phyloP scores from a whole-genome alignment of 2,888 invertebrate genomes.

The Cephus spinipes region DNA sequence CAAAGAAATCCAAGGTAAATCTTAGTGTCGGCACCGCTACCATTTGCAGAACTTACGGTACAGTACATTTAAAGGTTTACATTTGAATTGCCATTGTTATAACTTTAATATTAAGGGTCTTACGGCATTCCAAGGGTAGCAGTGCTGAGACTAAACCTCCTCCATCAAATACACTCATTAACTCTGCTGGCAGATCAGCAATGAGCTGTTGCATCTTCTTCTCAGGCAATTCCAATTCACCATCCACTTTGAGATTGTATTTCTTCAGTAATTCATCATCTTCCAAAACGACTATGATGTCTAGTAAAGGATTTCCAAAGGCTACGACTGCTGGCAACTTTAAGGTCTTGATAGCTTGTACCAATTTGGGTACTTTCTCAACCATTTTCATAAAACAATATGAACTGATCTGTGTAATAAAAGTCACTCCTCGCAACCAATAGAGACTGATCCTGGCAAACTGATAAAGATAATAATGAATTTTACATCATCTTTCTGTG shows the following conservation, averaged over 20 bases:
- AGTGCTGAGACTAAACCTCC: not conserved
- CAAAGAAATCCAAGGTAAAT: not conserved
- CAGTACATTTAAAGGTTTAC: too few species aligned
- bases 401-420: too few species aligned
- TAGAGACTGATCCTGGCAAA: too few species aligned
- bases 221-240: slow-evolving; percentile 53
- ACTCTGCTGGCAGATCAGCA: slow-evolving; percentile 50
- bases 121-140: not conserved
- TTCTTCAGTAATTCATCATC: slow-evolving; percentile 52
- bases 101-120: not conserved
- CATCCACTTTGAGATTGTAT: slow-evolving; percentile 54
- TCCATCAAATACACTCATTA: slow-evolving; percentile 35
- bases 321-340: slow-evolving; percentile 52
- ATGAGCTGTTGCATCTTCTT: slow-evolving; percentile 49
- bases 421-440: too few species aligned
- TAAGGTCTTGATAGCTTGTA: slow-evolving; percentile 18
- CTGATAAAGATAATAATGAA: too few species aligned
- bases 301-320: slow-evolving; percentile 64
- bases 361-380: not conserved
- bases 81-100: not conserved
- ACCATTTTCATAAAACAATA: not conserved
- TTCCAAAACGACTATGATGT: slow-evolving; percentile 48
- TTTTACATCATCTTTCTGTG: too few species aligned
- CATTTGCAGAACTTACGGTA: not conserved
- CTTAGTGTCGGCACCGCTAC: not conserved